A percentile compares a stretch with the other conserved stretches of the same genome.
Evolutionary conservation across 2,888 invertebrate genomes (phyloP).

Genomic region (Lasioglossum calceatum): DNA sequence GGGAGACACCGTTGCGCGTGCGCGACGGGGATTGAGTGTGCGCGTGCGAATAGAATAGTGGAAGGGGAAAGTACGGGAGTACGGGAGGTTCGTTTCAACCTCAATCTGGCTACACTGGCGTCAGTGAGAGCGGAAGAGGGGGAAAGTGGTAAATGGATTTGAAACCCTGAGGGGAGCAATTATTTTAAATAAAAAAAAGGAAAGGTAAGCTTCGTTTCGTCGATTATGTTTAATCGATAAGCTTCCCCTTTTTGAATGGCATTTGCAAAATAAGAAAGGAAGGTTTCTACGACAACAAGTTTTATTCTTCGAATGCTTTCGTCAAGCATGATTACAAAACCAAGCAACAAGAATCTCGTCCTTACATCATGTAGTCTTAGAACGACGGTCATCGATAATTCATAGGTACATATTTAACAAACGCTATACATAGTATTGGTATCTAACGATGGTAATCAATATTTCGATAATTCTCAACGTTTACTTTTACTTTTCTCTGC

Average conservation of each 20-base stretch:
- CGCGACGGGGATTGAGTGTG: too few species aligned
- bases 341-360: constrained; percentile 84
- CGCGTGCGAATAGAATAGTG: too few species aligned
- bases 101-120: too few species aligned
- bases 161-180: too few species aligned
- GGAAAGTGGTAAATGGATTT: too few species aligned
- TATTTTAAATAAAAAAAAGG: too few species aligned
- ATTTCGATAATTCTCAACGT: constrained; percentile 65
- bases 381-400: constrained; percentile 76
- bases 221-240: background rate
- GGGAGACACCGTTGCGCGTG: too few species aligned
- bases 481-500: constrained; percentile 31
- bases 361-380: constrained; percentile 79
- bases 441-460: constrained; percentile 77
- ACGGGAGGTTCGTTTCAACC: too few species aligned
- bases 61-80: too few species aligned
- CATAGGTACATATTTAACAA: constrained; percentile 82
- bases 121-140: too few species aligned
- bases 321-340: constrained; percentile 85
- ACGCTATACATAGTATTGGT: constrained; percentile 77
- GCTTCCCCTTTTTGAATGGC: background rate
- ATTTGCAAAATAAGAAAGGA: background rate
- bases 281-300: constrained; percentile 82
- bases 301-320: constrained; percentile 82
- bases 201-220: background rate